These are phyloP conservation scores for Heliconius erato DNA, from an alignment of 2,888 invertebrate genomes.

Conservation along the genomic window DNA sequence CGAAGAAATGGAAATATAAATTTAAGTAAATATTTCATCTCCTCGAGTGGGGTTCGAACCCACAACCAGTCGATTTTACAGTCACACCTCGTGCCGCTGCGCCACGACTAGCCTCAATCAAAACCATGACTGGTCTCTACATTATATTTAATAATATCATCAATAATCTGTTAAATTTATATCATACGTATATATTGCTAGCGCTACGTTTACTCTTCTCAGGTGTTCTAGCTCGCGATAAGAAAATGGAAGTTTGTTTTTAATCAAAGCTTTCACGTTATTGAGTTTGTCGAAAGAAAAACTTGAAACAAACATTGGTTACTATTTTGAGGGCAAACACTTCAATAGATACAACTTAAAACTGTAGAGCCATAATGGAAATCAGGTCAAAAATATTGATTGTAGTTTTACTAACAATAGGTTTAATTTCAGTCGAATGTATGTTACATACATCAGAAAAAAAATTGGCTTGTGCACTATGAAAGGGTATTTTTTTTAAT, in stretches of 20 bases:
- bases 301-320: constrained; percentile 50
- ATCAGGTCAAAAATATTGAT: constrained; percentile 6
- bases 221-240: constrained; percentile 46
- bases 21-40: too few relatives aligned
- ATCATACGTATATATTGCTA: not conserved
- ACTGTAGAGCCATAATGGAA: not conserved
- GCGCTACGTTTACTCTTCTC: constrained; percentile 37
- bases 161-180: constrained; percentile 1
- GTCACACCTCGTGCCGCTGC: too few relatives aligned
- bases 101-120: too few relatives aligned
- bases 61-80: too few relatives aligned
- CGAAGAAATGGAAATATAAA: too few relatives aligned
- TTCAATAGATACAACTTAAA: not conserved
- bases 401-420: constrained; percentile 11
- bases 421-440: not conserved
- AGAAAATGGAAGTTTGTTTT: constrained; percentile 52
- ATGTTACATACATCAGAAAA: not conserved
- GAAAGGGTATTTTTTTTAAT: not conserved
- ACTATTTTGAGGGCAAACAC: not conserved
- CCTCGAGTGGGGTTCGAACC: too few relatives aligned
- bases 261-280: constrained; percentile 55
- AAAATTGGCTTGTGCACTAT: not conserved
- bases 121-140: too few relatives aligned
- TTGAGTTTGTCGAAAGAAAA: constrained; percentile 53
- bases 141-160: too few relatives aligned